phyloP scores from a whole-genome alignment of 2,113 vertebrate species.

The Nothoprocta pentlandii region DNA sequence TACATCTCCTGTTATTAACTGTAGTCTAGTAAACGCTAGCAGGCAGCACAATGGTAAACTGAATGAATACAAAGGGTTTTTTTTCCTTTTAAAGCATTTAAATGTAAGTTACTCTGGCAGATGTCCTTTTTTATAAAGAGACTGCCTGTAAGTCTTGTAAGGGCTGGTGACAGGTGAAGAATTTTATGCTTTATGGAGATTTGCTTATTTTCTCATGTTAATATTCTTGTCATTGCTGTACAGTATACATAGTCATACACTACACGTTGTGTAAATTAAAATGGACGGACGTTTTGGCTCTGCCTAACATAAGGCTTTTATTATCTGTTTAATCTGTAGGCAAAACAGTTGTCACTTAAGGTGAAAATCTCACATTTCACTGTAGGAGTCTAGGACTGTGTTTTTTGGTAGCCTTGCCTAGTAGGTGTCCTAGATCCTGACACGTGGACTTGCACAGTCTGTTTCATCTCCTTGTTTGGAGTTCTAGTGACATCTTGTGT shows the following conservation, averaged over 20 bases:
- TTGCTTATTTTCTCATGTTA: slow-evolving; percentile 29
- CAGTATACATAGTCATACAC: neutral
- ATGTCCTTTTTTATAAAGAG: slow-evolving; percentile 41
- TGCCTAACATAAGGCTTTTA: neutral
- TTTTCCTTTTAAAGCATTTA: slow-evolving; percentile 19
- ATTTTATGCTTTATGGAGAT: neutral
- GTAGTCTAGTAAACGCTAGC: neutral
- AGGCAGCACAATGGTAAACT: neutral
- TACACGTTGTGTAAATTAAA: neutral
- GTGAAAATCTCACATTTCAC: neutral
- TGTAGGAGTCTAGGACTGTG: neutral
- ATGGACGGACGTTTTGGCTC: neutral
- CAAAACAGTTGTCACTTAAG: neutral
- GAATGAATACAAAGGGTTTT: neutral
- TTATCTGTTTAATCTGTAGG: slow-evolving; percentile 14
- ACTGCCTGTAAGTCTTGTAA: neutral
- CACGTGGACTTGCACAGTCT: neutral
- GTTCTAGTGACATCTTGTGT: neutral
- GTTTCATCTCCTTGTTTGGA: neutral
- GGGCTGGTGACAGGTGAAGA: neutral
- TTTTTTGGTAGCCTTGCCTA: neutral
- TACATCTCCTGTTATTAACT: neutral
- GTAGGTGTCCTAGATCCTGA: neutral
- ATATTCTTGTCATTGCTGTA: slow-evolving; percentile 36
- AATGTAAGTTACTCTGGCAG: slow-evolving; percentile 28